phyloP scores from a whole-genome alignment of 1,140 invertebrate genomes.

The Drosophila bifasciata region DNA sequence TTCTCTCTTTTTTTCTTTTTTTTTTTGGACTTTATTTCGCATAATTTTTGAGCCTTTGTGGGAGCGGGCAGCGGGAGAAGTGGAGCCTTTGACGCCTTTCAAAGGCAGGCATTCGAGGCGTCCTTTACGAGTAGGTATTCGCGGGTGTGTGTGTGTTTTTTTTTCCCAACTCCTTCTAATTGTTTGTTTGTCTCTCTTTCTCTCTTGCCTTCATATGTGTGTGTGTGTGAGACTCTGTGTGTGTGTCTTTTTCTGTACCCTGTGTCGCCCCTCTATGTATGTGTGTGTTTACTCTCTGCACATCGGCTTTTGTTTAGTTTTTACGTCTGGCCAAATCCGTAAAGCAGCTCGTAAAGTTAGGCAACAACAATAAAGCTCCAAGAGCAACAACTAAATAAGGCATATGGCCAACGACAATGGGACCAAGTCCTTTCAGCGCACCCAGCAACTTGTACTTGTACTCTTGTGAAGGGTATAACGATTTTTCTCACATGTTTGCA shows the following conservation, averaged over 20 bases:
- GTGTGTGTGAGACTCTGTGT: conserved; percentile 29
- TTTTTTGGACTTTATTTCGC: conserved; percentile 65
- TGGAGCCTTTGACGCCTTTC: conserved; percentile 69
- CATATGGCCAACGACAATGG: conserved; percentile 61
- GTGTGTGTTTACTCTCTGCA: conserved; percentile 32
- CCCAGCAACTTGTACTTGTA: neutral
- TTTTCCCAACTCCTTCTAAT: conserved; percentile 53
- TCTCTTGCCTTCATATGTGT: conserved; percentile 7
- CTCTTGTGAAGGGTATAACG: too few species aligned
- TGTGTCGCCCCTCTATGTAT: conserved; percentile 9
- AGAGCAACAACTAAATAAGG: conserved; percentile 78
- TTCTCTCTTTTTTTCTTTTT: conserved; percentile 4
- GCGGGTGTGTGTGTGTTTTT: conserved; percentile 40
- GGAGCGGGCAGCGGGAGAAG: conserved; percentile 5
- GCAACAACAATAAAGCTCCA: conserved; percentile 54
- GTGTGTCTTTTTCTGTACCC: conserved; percentile 14
- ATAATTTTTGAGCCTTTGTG: conserved; percentile 67
- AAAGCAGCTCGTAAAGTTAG: conserved; percentile 77
- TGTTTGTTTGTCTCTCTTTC: conserved; percentile 68
- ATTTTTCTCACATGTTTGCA: too few species aligned
- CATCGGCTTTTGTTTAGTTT: conserved; percentile 75
- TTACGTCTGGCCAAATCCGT: conserved; percentile 75
- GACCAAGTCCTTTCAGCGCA: conserved; percentile 1
- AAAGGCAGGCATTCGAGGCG: conserved; percentile 61
- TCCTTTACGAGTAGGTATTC: conserved; percentile 39